Percentiles rank a stretch among this genome's conserved stretches.
These are phyloP conservation scores for Kryptolebias marmoratus DNA, from an alignment of 2,113 vertebrate species.

Conservation along the genomic window DNA sequence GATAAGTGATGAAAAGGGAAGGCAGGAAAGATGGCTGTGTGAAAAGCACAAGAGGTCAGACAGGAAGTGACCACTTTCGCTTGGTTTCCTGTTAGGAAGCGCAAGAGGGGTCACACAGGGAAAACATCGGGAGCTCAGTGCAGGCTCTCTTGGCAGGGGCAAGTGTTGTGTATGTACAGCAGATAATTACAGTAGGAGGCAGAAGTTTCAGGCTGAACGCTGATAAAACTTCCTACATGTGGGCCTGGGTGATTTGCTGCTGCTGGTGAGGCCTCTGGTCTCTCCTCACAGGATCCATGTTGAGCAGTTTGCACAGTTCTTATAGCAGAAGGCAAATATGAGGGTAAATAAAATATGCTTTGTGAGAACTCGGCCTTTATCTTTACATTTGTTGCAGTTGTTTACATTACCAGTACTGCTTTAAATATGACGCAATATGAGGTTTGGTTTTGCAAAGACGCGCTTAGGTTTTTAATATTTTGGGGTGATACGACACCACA, in stretches of 20 bases:
- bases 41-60: conserved; percentile 46
- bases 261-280: conserved; percentile 10
- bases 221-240: conserved; percentile 17
- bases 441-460: too few species aligned
- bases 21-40: conserved; percentile 60
- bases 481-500: too few species aligned
- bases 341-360: conserved; percentile 2
- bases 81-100: conserved; percentile 65
- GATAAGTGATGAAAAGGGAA: conserved; percentile 42
- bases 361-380: neutral
- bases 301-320: neutral
- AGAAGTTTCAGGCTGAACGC: conserved; percentile 19
- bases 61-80: conserved; percentile 60
- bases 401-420: neutral
- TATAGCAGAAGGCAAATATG: conserved; percentile 27
- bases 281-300: neutral
- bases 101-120: conserved; percentile 27
- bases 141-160: conserved; percentile 10
- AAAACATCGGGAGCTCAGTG: conserved; percentile 37
- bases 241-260: too few species aligned
- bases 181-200: conserved; percentile 22
- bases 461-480: too few species aligned
- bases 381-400: neutral
- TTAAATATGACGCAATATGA: too few species aligned
- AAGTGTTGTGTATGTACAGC: conserved; percentile 6